Evolutionary conservation across 2,888 invertebrate genomes (phyloP).

Genomic region (Marasmarcha lunaedactyla): DNA sequence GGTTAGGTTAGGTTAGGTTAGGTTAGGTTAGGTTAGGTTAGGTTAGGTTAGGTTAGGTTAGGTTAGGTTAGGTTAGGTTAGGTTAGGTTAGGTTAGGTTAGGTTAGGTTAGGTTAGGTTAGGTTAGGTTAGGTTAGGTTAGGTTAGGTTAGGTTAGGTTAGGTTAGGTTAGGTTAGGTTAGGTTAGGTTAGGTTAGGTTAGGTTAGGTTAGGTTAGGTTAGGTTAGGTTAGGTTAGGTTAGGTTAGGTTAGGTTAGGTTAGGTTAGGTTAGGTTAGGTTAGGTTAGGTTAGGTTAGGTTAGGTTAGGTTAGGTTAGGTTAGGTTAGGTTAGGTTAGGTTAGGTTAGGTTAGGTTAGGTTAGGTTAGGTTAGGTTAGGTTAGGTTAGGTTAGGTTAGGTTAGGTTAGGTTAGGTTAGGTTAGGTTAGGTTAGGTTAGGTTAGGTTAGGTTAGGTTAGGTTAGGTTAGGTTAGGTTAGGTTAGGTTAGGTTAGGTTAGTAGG

Average conservation of each 20-base stretch:
- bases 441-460: slow-evolving; percentile 20
- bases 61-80: slow-evolving; percentile 10
- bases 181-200: slow-evolving; percentile 5
- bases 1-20: slow-evolving; percentile 21
- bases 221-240: slow-evolving; percentile 14
- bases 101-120: slow-evolving; percentile 12
- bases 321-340: slow-evolving; percentile 15
- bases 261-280: slow-evolving; percentile 17
- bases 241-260: slow-evolving; percentile 15
- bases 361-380: slow-evolving; percentile 19
- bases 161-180: slow-evolving; percentile 11
- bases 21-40: slow-evolving; percentile 18
- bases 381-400: slow-evolving; percentile 19
- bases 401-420: slow-evolving; percentile 20
- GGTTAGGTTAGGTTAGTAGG: slow-evolving; percentile 19
- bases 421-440: slow-evolving; percentile 21
- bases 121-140: slow-evolving; percentile 14
- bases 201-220: slow-evolving; percentile 15
- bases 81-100: slow-evolving; percentile 14
- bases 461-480: slow-evolving; percentile 16
- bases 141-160: slow-evolving; percentile 14
- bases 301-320: slow-evolving; percentile 14
- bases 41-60: slow-evolving; percentile 15
- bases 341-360: slow-evolving; percentile 16
- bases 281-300: slow-evolving; percentile 16